These are phyloP conservation scores for Marasmarcha lunaedactyla DNA, from an alignment of 2,888 invertebrate genomes.

Conservation along the genomic window DNA sequence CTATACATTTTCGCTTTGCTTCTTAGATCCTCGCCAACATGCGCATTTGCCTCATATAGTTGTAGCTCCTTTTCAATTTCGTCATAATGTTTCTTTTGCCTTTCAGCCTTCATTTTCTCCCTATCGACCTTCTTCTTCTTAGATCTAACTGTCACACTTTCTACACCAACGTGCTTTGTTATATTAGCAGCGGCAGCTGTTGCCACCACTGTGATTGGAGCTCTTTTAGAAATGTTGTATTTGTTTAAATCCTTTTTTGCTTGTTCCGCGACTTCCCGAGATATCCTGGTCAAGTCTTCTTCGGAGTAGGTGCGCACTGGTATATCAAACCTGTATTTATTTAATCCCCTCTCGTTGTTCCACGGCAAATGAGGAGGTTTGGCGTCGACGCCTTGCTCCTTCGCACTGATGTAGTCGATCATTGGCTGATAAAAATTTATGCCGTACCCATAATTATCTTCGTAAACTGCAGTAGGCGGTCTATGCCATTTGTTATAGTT, in stretches of 20 bases:
- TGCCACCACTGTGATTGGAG: conserved; percentile 73
- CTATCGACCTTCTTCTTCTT: conserved; percentile 58
- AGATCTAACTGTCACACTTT: conserved; percentile 56
- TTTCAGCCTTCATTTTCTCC: conserved; percentile 40
- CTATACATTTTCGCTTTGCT: conserved; percentile 71
- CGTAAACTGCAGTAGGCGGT: conserved; percentile 78
- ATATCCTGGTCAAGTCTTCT: conserved; percentile 75
- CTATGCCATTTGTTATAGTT: conserved; percentile 60
- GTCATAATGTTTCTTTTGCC: conserved; percentile 59
- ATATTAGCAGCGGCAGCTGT: conserved; percentile 74
- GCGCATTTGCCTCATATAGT: conserved; percentile 47
- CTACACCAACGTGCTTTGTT: conserved; percentile 72
- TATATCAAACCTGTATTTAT: conserved; percentile 75
- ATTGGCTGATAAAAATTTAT: conserved; percentile 89
- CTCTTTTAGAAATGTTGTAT: conserved; percentile 70
- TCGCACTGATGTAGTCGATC: conserved; percentile 85
- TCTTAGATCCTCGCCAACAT: conserved; percentile 62
- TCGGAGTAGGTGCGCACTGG: conserved; percentile 75
- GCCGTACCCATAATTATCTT: conserved; percentile 86
- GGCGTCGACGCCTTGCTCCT: conserved; percentile 57
- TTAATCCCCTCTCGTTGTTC: conserved; percentile 77
- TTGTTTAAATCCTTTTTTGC: conserved; percentile 76
- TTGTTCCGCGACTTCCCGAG: conserved; percentile 75
- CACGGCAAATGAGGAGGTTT: conserved; percentile 79
- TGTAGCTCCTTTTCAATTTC: conserved; percentile 47